These are phyloP conservation scores for Aphrophora alni DNA, from an alignment of 2,888 invertebrate genomes.

Conservation along the genomic window DNA sequence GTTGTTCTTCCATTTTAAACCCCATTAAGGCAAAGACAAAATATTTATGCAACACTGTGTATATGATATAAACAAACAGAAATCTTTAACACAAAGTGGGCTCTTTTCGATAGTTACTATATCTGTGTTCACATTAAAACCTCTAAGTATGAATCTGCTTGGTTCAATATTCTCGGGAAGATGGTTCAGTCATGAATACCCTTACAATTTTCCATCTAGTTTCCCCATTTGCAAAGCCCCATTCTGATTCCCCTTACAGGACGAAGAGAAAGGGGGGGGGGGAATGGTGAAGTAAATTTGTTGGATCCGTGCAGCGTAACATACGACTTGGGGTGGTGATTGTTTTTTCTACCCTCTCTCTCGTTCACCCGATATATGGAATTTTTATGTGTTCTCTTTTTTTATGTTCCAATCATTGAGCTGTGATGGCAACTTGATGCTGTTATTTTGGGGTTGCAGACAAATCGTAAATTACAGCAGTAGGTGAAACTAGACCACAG, in stretches of 20 bases:
- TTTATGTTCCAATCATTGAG: conserved; percentile 40
- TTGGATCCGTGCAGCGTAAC: conserved; percentile 13
- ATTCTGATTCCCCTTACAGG: not conserved
- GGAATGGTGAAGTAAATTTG: conserved; percentile 35
- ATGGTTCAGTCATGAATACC: conserved; percentile 22
- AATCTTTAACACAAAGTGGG: too few relatives aligned
- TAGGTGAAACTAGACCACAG: not conserved
- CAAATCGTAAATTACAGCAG: not conserved
- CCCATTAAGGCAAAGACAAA: too few relatives aligned
- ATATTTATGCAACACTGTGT: too few relatives aligned
- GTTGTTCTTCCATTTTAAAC: too few relatives aligned
- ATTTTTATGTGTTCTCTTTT: conserved; percentile 36
- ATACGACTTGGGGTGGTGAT: conserved; percentile 34
- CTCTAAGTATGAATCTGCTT: not conserved
- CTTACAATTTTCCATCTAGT: conserved; percentile 32
- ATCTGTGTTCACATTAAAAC: too few relatives aligned
- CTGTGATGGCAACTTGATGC: conserved; percentile 18
- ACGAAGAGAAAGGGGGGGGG: conserved; percentile 22
- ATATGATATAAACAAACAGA: too few relatives aligned
- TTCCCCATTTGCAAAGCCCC: conserved; percentile 35
- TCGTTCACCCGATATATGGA: conserved; percentile 36
- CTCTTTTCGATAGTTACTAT: too few relatives aligned
- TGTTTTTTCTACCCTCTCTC: conserved; percentile 28
- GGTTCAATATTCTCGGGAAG: not conserved
- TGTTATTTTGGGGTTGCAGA: conserved; percentile 16